These are phyloP conservation scores for Forbesichthys agassizii DNA, from an alignment of 2,113 vertebrate genomes.

Conservation along the genomic window DNA sequence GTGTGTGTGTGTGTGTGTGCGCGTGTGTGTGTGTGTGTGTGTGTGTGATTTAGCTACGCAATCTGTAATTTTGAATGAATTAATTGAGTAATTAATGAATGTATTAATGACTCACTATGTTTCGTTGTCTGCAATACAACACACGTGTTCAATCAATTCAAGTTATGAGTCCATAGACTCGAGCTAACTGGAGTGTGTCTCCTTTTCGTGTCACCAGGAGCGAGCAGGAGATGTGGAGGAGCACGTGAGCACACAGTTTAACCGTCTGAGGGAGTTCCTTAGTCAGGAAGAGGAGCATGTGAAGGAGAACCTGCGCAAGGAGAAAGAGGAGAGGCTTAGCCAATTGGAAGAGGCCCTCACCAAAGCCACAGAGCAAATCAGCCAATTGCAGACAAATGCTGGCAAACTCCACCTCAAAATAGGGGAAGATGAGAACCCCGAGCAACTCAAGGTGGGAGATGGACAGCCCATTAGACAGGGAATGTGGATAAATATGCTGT, in stretches of 20 bases:
- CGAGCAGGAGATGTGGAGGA: conserved; percentile 62
- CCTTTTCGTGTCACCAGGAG: conserved; percentile 42
- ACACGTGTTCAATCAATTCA: not conserved
- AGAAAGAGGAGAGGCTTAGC: conserved; percentile 65
- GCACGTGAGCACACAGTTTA: conserved; percentile 60
- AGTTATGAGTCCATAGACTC: not conserved
- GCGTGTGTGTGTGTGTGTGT: not conserved
- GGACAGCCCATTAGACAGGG: not conserved
- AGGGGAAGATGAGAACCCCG: conserved; percentile 68
- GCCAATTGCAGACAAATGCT: conserved; percentile 52
- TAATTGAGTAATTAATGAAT: too few species aligned
- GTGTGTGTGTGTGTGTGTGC: too few species aligned
- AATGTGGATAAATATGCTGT: not conserved
- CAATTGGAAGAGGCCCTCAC: conserved; percentile 65
- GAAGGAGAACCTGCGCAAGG: conserved; percentile 57
- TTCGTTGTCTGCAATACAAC: too few species aligned
- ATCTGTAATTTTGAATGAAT: too few species aligned
- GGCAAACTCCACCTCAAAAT: conserved; percentile 58
- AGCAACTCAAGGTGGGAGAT: conserved; percentile 65
- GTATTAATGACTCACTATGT: too few species aligned
- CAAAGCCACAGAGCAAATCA: conserved; percentile 63
- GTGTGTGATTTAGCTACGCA: conserved; percentile 1
- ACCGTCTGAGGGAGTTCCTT: conserved; percentile 65
- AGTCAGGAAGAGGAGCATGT: conserved; percentile 61
- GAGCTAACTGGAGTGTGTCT: not conserved